Conservation (phyloP, 2,888 invertebrate genomes). For the Protula sp. region DNA sequence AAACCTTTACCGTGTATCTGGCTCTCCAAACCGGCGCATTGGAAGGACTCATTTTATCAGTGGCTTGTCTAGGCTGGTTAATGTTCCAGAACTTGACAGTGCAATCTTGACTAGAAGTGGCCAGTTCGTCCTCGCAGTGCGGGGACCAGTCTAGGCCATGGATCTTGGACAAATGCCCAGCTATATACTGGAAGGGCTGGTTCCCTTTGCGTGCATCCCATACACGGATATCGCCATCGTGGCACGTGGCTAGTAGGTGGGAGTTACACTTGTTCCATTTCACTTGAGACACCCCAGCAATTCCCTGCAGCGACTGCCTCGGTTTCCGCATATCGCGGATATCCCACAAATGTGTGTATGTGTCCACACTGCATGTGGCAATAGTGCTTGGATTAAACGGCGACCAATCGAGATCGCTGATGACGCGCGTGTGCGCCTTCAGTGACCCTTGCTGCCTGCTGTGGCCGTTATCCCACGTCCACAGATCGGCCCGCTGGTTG, state of each 20-base stretch:
- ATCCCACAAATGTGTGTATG: slow-evolving; percentile 91
- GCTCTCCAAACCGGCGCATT: slow-evolving; percentile 74
- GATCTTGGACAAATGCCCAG: slow-evolving; percentile 84
- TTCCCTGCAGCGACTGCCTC: slow-evolving; percentile 76
- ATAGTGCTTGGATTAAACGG: slow-evolving; percentile 68
- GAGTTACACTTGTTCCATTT: slow-evolving; percentile 84
- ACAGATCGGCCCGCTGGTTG: slow-evolving; percentile 80
- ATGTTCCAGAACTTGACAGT: slow-evolving; percentile 93
- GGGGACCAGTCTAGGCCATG: slow-evolving; percentile 90
- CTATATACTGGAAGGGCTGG: slow-evolving; percentile 80
- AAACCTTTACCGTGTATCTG: slow-evolving; percentile 73
- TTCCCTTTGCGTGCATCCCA: slow-evolving; percentile 75
- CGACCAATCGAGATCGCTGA: slow-evolving; percentile 83
- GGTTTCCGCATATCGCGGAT: slow-evolving; percentile 79
- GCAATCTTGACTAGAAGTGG: slow-evolving; percentile 88
- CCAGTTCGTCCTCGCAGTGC: slow-evolving; percentile 42
- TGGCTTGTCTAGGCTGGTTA: slow-evolving; percentile 75
- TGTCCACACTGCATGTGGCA: slow-evolving; percentile 89
- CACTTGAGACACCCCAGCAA: slow-evolving; percentile 60
- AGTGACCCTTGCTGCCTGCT: slow-evolving; percentile 38
- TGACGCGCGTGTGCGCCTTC: slow-evolving; percentile 50
- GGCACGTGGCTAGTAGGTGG: slow-evolving; percentile 82
- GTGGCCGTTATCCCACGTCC: slow-evolving; percentile 62
- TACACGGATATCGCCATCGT: slow-evolving; percentile 90
- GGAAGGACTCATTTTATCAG: slow-evolving; percentile 76